Base-by-base conservation (phyloP, 2,888 invertebrate genomes). In the Rugalucina vietnamica region DNA sequence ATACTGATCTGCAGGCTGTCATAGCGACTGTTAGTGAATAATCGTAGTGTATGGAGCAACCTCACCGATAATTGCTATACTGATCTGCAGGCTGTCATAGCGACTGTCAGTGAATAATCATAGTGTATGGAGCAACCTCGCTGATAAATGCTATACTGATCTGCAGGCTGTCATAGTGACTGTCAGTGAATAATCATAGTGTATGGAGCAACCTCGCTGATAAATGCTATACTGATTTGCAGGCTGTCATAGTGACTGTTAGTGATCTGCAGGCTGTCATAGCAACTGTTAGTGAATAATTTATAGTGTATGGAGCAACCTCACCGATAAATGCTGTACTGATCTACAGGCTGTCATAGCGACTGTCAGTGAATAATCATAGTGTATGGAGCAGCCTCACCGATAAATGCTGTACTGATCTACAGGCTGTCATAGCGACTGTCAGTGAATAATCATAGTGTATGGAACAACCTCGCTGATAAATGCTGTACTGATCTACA, bases 221-320 rank as follows among this genome's bases (percentile, higher is more conserved):
- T 1, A 88, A 88, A 82, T 90, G 87, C 84, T 27, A 76, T 5
- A 57, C 54, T 71, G 87, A 89, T 70, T n/a, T n/a, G n/a, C n/a
- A n/a, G n/a, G n/a, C n/a, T n/a, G n/a, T n/a, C n/a, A n/a, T n/a
- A n/a, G n/a, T n/a, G n/a, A n/a, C n/a, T n/a, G n/a, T n/a, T n/a
- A n/a, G n/a, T n/a, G n/a, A n/a, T n/a, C 78, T 90, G 74, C 84
- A 87, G 2, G 86, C 88, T 37, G 88, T 90, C 0, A 84, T 90
- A 50, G 79, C 83, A 36, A 84, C 89, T 36, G 88, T 89, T 29
- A 69, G 81, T 49, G 88, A 89, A 60, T 89, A 74, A 79, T n/a
- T n/a, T n/a, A n/a, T n/a, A 43, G 43, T 43, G 43, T 18, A 43
- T 8, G 18, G 10, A 43, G 43, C 18, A 43, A 12, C 18, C 18